These are phyloP conservation scores for Bettongia penicillata DNA, from an alignment of 2,113 vertebrate species.

Conservation along the genomic window DNA sequence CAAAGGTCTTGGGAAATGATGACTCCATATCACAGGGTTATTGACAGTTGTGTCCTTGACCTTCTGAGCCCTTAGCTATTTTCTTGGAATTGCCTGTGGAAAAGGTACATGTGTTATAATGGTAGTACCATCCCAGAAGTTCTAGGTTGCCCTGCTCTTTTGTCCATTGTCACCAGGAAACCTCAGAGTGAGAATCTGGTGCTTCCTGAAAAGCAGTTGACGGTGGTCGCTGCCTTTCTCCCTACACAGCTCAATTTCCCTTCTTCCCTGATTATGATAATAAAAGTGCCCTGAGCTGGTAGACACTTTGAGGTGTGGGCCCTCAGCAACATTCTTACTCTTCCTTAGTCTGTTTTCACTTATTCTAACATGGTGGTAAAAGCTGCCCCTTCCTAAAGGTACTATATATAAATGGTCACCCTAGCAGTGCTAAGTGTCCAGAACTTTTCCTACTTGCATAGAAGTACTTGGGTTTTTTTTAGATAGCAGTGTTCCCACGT, in stretches of 20 bases:
- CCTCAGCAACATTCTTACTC: conserved; percentile 10
- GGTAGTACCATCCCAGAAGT: too few relatives aligned
- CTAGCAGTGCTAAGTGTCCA: conserved; percentile 1
- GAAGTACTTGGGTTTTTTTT: conserved; percentile 20
- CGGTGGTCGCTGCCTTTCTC: neutral
- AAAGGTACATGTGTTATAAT: too few relatives aligned
- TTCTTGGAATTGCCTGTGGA: too few relatives aligned
- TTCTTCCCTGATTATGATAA: neutral
- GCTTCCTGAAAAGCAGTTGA: neutral
- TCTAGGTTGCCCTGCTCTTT: neutral
- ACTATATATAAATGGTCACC: conserved; percentile 9
- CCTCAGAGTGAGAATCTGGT: neutral
- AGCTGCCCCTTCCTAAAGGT: neutral
- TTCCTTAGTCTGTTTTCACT: conserved; percentile 37
- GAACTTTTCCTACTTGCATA: conserved; percentile 29
- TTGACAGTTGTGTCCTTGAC: too few relatives aligned
- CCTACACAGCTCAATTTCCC: too few relatives aligned
- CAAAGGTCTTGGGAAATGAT: too few relatives aligned
- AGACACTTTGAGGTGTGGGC: neutral
- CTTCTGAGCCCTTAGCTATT: too few relatives aligned
- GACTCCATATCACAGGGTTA: too few relatives aligned
- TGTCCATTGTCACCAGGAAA: neutral
- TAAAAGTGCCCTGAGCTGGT: neutral
- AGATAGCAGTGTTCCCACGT: neutral
- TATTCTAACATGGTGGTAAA: neutral